These are phyloP conservation scores for Drosophila lini DNA, from an alignment of 1,140 invertebrate species.

Conservation along the genomic window DNA sequence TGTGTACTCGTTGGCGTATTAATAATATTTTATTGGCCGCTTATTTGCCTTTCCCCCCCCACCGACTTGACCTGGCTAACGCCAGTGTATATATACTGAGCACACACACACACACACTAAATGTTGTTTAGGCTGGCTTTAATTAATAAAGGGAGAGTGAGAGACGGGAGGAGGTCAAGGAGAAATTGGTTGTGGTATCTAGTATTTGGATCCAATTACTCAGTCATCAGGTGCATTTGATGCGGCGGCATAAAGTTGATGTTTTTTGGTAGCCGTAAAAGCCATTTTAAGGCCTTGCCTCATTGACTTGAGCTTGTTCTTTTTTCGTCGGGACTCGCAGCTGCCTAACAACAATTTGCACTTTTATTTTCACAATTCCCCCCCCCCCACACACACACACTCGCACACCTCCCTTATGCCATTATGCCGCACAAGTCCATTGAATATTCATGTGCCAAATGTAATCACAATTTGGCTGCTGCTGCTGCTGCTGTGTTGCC, in stretches of 20 bases:
- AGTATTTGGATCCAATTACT: slow-evolving; percentile 15
- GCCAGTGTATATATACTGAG: slow-evolving; percentile 25
- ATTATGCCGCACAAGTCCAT: slow-evolving; percentile 33
- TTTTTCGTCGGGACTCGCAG: neutral
- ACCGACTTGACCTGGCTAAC: slow-evolving; percentile 38
- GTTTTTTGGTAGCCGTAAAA: slow-evolving; percentile 5
- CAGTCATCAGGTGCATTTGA: slow-evolving; percentile 32
- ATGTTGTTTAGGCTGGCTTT: slow-evolving; percentile 24
- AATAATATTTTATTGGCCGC: slow-evolving; percentile 80
- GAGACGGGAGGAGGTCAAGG: neutral
- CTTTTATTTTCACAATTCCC: slow-evolving; percentile 34
- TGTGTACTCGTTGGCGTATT: slow-evolving; percentile 65
- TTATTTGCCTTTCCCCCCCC: slow-evolving; percentile 62
- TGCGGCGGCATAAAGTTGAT: slow-evolving; percentile 8
- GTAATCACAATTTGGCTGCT: slow-evolving; percentile 36
- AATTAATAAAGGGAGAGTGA: slow-evolving; percentile 54
- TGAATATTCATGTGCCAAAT: slow-evolving; percentile 66
- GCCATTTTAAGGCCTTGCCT: slow-evolving; percentile 21
- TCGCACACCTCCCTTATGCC: neutral
- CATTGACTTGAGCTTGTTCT: slow-evolving; percentile 11
- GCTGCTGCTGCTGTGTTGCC: neutral
- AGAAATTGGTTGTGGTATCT: neutral
- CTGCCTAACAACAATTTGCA: slow-evolving; percentile 24
- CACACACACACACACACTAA: neutral
- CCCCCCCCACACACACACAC: neutral